phyloP scores from a whole-genome alignment of 1,140 invertebrate species.

The Drosophila biarmipes region DNA sequence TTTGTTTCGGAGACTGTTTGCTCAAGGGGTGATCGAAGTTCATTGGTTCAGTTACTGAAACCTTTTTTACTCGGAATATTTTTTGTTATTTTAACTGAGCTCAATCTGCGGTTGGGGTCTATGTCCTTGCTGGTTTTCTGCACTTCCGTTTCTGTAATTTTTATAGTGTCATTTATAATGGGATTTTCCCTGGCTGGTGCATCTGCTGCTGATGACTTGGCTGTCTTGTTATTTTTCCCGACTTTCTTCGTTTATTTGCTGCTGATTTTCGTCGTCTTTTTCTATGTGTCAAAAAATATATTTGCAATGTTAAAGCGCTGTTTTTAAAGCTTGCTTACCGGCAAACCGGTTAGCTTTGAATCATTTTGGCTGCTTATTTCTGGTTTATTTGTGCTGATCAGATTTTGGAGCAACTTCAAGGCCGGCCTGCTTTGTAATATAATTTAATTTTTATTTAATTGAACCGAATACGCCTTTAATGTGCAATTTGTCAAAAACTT shows the following conservation, averaged over 20 bases:
- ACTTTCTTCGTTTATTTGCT: slow-evolving; percentile 9
- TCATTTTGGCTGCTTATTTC: slow-evolving; percentile 21
- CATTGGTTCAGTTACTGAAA: slow-evolving; percentile 22
- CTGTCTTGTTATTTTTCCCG: background rate
- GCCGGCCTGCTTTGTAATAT: slow-evolving; percentile 20
- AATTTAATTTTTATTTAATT: slow-evolving; percentile 57
- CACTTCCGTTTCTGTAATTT: slow-evolving; percentile 38
- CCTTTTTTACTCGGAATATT: background rate
- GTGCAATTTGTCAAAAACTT: slow-evolving; percentile 82
- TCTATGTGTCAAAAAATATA: slow-evolving; percentile 57
- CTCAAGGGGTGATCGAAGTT: slow-evolving; percentile 19
- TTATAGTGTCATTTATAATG: slow-evolving; percentile 68
- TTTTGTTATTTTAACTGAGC: background rate
- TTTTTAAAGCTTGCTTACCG: slow-evolving; percentile 52
- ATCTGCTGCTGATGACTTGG: slow-evolving; percentile 20
- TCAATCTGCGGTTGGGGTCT: background rate
- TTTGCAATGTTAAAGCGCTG: slow-evolving; percentile 52
- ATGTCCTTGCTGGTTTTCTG: slow-evolving; percentile 2
- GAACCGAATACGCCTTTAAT: slow-evolving; percentile 65
- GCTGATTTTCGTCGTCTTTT: slow-evolving; percentile 8
- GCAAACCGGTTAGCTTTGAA: slow-evolving; percentile 1
- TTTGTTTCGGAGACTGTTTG: slow-evolving; percentile 7
- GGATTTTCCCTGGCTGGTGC: slow-evolving; percentile 49
- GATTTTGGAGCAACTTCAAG: slow-evolving; percentile 9
- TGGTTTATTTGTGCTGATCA: slow-evolving; percentile 3